Conservation (phyloP, 2,113 vertebrate species). For the Cichladusa arquata region DNA sequence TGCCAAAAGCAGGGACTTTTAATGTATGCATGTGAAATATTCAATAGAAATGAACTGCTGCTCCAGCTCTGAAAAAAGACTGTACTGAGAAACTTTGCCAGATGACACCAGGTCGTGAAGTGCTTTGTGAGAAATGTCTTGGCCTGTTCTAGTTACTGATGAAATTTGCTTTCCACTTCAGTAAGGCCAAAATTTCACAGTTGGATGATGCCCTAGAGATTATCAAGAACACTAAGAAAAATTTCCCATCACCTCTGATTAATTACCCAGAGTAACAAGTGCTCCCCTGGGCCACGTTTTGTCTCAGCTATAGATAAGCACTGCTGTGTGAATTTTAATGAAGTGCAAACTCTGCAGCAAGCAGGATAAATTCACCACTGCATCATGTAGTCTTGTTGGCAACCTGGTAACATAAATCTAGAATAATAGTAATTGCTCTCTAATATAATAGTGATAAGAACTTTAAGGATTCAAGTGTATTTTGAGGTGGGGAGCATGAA, state of each 20-base stretch:
- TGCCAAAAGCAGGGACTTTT: not conserved
- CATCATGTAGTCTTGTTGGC: not conserved
- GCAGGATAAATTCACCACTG: not conserved
- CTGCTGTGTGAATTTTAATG: not conserved
- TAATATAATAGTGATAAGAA: not conserved
- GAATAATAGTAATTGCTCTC: not conserved
- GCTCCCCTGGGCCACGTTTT: not conserved
- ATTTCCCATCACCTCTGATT: slow-evolving; percentile 56
- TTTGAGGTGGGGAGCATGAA: not conserved
- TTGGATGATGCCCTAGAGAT: slow-evolving; percentile 52
- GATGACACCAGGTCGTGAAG: slow-evolving; percentile 46
- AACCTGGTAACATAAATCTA: not conserved
- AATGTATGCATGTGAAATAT: not conserved
- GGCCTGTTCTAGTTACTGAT: slow-evolving; percentile 30
- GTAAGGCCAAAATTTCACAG: slow-evolving; percentile 40
- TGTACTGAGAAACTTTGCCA: slow-evolving; percentile 10
- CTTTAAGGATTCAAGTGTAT: not conserved
- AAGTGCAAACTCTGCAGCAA: not conserved
- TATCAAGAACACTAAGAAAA: slow-evolving; percentile 39
- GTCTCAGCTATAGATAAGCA: slow-evolving; percentile 5
- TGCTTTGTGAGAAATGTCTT: slow-evolving; percentile 59
- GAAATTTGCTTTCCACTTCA: slow-evolving; percentile 54
- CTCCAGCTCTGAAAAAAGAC: not conserved
- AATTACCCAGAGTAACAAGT: slow-evolving; percentile 36
- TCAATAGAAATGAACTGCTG: not conserved